Evolutionary conservation across 1,140 invertebrate species (phyloP).

Genomic region (Euwallacea fornicatus): DNA sequence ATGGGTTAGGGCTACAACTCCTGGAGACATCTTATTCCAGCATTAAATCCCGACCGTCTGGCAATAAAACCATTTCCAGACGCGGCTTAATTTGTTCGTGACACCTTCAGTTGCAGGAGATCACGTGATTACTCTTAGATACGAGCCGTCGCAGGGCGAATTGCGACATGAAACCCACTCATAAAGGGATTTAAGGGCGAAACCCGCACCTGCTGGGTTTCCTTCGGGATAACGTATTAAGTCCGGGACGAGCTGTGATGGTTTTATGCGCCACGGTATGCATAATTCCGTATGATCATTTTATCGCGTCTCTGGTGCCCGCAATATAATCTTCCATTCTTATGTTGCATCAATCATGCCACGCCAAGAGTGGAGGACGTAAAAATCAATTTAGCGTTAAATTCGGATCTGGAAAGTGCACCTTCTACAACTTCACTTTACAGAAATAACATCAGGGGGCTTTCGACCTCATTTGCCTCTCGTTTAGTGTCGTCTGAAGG

Average conservation of each 20-base stretch:
- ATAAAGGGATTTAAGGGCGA: constrained; percentile 12
- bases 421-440: no score
- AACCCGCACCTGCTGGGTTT: constrained; percentile 14
- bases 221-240: constrained; percentile 9
- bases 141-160: constrained; percentile 6
- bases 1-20: constrained; percentile 3
- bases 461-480: no score
- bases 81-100: constrained; percentile 20
- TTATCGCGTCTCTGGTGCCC: no score
- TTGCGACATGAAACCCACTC: constrained; percentile 15
- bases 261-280: neutral
- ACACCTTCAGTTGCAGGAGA: constrained; percentile 21
- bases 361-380: no score
- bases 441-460: no score
- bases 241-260: constrained; percentile 1
- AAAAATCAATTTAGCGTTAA: no score
- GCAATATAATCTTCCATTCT: no score
- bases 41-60: constrained; percentile 17
- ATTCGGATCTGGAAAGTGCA: no score
- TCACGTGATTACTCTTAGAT: constrained; percentile 24
- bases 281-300: neutral
- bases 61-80: constrained; percentile 17
- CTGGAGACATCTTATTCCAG: constrained; percentile 13
- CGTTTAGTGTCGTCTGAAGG: no score
- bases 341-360: no score